Evolutionary conservation across 2,797 vertebrate genomes (phyloP).

Genomic region (Enoplosus armatus): DNA sequence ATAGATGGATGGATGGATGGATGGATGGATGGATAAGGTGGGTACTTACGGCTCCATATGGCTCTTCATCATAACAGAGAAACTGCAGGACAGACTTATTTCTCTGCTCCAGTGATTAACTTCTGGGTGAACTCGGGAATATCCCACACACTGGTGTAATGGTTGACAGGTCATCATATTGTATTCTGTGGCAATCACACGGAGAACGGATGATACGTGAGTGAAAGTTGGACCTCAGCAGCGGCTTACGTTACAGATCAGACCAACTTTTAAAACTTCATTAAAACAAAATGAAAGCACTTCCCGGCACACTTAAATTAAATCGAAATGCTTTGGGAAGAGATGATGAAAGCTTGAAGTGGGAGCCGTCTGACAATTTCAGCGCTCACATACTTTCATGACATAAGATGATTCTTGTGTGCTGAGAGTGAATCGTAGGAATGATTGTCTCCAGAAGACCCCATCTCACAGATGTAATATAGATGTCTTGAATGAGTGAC

Average conservation of each 20-base stretch:
- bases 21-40: slow-evolving; percentile 14
- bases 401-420: slow-evolving; percentile 81
- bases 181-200: slow-evolving; percentile 59
- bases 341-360: slow-evolving; percentile 79
- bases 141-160: slow-evolving; percentile 41
- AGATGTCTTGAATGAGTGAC: slow-evolving; percentile 83
- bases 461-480: slow-evolving; percentile 84
- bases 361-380: slow-evolving; percentile 84
- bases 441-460: slow-evolving; percentile 82
- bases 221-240: slow-evolving; percentile 64
- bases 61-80: slow-evolving; percentile 21
- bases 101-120: slow-evolving; percentile 66
- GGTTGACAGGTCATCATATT: slow-evolving; percentile 67
- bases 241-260: slow-evolving; percentile 76
- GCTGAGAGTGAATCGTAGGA: slow-evolving; percentile 77
- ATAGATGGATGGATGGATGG: slow-evolving; percentile 2
- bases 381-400: slow-evolving; percentile 84
- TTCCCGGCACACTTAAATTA: slow-evolving; percentile 82
- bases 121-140: slow-evolving; percentile 60
- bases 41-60: slow-evolving; percentile 22
- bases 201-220: slow-evolving; percentile 60
- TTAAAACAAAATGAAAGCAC: slow-evolving; percentile 87
- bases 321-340: slow-evolving; percentile 84
- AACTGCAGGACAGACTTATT: slow-evolving; percentile 43
- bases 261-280: slow-evolving; percentile 88